These are phyloP conservation scores for Emydura subglobosa DNA, from an alignment of 2,113 vertebrate genomes.

Conservation along the genomic window DNA sequence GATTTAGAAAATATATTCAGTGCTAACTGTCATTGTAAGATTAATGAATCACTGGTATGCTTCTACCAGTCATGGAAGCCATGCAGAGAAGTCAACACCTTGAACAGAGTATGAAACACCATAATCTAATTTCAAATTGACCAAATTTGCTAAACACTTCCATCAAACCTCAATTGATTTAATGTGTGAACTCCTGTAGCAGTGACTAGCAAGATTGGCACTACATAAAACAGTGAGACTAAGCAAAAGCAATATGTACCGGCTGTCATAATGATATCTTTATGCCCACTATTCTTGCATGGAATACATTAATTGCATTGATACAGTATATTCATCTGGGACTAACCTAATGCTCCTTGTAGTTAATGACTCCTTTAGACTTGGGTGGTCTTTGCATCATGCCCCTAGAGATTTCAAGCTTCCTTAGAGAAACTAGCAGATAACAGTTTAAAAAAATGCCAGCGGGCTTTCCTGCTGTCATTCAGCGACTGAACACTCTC, in stretches of 20 bases:
- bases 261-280: not conserved
- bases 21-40: not conserved
- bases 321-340: not conserved
- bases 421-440: not conserved
- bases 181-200: not conserved
- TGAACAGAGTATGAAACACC: not conserved
- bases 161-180: not conserved
- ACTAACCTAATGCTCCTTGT: not conserved
- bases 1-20: not conserved
- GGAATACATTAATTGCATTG: not conserved
- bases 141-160: not conserved
- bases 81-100: not conserved
- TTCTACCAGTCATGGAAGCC: not conserved
- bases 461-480: not conserved
- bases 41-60: not conserved
- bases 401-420: not conserved
- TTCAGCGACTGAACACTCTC: not conserved
- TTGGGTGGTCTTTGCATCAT: not conserved
- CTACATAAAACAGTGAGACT: slow-evolving; percentile 13
- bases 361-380: not conserved
- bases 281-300: not conserved
- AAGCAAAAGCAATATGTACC: not conserved
- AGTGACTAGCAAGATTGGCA: not conserved
- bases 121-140: not conserved
- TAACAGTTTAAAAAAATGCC: not conserved